These are phyloP conservation scores for Pediacus dermestoides DNA, from an alignment of 2,888 invertebrate genomes.

Conservation along the genomic window DNA sequence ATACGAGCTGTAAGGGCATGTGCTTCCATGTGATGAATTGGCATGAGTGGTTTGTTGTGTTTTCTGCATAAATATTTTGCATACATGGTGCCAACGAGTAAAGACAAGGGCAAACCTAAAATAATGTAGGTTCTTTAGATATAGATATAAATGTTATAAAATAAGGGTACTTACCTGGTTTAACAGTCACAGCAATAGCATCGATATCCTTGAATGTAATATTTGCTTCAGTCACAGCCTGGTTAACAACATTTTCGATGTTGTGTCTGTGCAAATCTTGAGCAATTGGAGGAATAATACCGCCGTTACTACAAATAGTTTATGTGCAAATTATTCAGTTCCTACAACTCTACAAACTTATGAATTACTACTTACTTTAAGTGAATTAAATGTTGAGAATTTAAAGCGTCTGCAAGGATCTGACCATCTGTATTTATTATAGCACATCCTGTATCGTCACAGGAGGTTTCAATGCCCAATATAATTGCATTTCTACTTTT, in stretches of 20 bases:
- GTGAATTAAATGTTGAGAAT: slow-evolving; percentile 77
- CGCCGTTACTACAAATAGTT: slow-evolving; percentile 83
- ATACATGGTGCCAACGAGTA: slow-evolving; percentile 77
- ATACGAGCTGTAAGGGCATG: slow-evolving; percentile 89
- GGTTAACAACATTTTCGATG: slow-evolving; percentile 69
- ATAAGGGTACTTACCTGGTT: slow-evolving; percentile 59
- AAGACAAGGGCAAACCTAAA: slow-evolving; percentile 71
- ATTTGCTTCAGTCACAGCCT: slow-evolving; percentile 61
- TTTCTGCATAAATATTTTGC: slow-evolving; percentile 69
- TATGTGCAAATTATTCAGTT: slow-evolving; percentile 10
- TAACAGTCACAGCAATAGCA: slow-evolving; percentile 88
- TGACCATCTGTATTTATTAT: slow-evolving; percentile 69
- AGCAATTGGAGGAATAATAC: slow-evolving; percentile 87
- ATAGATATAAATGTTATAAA: slow-evolving; percentile 13
- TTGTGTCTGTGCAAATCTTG: slow-evolving; percentile 74
- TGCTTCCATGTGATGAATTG: slow-evolving; percentile 99
- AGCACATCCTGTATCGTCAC: slow-evolving; percentile 95
- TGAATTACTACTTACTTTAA: slow-evolving; percentile 60
- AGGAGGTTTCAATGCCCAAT: slow-evolving; percentile 95
- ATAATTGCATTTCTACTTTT: too few species aligned
- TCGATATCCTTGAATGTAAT: slow-evolving; percentile 64
- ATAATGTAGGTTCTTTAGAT: slow-evolving; percentile 4
- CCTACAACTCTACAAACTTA: too few species aligned
- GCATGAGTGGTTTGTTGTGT: slow-evolving; percentile 78
- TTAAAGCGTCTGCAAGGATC: slow-evolving; percentile 74